Evolutionary conservation across 2,797 vertebrate genomes (phyloP).

Genomic region (Silurus aristotelis): DNA sequence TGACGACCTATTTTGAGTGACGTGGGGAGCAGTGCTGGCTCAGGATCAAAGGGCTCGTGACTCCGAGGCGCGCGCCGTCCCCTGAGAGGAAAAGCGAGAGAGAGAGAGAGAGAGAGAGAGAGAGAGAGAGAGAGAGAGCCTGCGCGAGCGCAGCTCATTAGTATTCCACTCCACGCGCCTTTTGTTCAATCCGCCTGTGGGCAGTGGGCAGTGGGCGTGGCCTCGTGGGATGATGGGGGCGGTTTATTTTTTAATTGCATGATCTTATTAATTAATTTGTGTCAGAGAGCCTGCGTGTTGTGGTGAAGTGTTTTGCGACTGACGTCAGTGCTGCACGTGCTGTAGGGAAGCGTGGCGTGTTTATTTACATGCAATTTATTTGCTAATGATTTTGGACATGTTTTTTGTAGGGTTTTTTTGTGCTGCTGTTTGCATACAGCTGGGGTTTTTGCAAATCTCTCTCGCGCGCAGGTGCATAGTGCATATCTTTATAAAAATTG

Average conservation of each 20-base stretch:
- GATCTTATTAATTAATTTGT: constrained; percentile 36
- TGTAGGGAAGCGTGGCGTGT: not conserved
- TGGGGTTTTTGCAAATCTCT: not conserved
- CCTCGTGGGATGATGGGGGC: constrained; percentile 50
- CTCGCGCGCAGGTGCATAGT: too few species aligned
- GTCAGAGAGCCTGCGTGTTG: constrained; percentile 38
- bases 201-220: constrained; percentile 56
- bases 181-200: constrained; percentile 70
- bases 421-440: not conserved
- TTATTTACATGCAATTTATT: not conserved
- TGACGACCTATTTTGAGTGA: constrained; percentile 55
- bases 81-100: constrained; percentile 42
- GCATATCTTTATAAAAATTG: not conserved
- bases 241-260: constrained; percentile 67
- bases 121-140: not conserved
- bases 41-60: constrained; percentile 40
- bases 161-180: constrained; percentile 77
- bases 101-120: not conserved
- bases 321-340: constrained; percentile 25
- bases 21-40: constrained; percentile 20
- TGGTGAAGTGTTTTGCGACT: constrained; percentile 32
- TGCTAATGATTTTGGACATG: too few species aligned
- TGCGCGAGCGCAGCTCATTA: constrained; percentile 64
- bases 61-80: constrained; percentile 48
- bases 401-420: too few species aligned